A percentile compares a stretch with the other conserved stretches of the same genome.
Conservation (phyloP, 2,113 vertebrate genomes). For the Chrysochloris asiatica region DNA sequence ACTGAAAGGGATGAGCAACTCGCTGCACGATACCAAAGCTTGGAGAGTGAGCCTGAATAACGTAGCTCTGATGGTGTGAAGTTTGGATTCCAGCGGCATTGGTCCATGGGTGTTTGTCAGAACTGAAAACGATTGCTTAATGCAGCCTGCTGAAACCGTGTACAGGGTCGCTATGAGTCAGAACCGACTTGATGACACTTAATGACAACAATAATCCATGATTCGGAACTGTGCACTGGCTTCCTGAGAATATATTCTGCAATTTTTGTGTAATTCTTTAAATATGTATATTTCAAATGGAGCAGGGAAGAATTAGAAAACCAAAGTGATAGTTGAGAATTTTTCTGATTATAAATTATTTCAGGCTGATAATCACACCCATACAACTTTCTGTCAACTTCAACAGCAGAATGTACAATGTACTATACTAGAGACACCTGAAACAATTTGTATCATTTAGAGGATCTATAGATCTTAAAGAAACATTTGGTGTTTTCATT, state of each 20-base stretch:
- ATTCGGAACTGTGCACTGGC: background rate
- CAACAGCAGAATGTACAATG: background rate
- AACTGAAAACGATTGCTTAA: background rate
- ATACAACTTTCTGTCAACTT: background rate
- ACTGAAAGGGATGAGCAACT: background rate
- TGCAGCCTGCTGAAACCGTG: background rate
- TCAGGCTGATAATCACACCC: background rate
- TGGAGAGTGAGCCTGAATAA: background rate
- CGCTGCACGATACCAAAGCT: background rate
- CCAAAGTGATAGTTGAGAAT: slow-evolving; percentile 18
- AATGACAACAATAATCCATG: too few relatives aligned
- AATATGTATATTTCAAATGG: slow-evolving; percentile 24
- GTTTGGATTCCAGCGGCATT: background rate
- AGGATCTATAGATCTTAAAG: background rate
- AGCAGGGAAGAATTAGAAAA: background rate
- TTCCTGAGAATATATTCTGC: background rate
- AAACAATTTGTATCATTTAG: background rate
- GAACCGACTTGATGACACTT: too few relatives aligned
- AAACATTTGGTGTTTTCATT: background rate
- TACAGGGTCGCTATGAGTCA: too few relatives aligned
- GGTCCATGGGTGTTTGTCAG: background rate
- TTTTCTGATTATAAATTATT: slow-evolving; percentile 28
- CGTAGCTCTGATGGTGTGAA: background rate
- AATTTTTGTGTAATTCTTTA: background rate
- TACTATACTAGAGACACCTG: background rate